Evolutionary conservation across 2,888 invertebrate species (phyloP), one percentile per base, ranked within the genome.

Genomic region (Caenorhabditis angaria): DNA sequence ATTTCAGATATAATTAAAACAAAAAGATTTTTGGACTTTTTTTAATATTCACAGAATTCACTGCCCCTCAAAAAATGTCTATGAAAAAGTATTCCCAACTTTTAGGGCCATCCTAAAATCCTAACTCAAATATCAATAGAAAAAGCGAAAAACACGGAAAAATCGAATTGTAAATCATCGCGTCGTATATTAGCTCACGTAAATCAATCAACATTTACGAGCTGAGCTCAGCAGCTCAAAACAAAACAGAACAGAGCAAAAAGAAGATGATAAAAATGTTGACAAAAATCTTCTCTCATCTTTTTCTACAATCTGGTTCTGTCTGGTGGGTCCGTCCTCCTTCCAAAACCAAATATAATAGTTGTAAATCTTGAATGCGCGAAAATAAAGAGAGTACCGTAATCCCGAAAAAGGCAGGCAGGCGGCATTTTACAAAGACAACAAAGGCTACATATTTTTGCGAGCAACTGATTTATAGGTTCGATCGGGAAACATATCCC

Each of bases 351-450:
- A 32, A 8, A 18, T 41, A 18, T 10, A 18, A 18, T 41, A 18
- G 41, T 41, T 41, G 41, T 41, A 41, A 41, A 41, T 41, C 41
- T 41, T 41, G n/a, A n/a, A n/a, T 41, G 41, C 41, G 41, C 41
- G 41, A 41, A 41, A 41, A 41, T n/a, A n/a, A n/a, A n/a, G n/a
- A n/a, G n/a, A 41, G 32, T 32, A 32, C 32, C 32, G 32, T 41
- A 6, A 41, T 41, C 41, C 41, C 41, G 41, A 41, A 41, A 41
- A 41, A 32, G 32, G n/a, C n/a, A n/a, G n/a, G n/a, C n/a, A n/a
- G n/a, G 32, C 32, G 32, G 32, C 32, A 32, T 32, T 32, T 32
- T 32, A 41, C 41, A 41, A 3, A 41, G 14, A 41, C 41, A 41
- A 3, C 10, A 6, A 41, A 12, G 18, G 3, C 5, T 41, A 41